Evolutionary conservation across 2,888 invertebrate genomes (phyloP), one percentile per base, ranked within the genome.

Genomic region (Drosophila ustulata): DNA sequence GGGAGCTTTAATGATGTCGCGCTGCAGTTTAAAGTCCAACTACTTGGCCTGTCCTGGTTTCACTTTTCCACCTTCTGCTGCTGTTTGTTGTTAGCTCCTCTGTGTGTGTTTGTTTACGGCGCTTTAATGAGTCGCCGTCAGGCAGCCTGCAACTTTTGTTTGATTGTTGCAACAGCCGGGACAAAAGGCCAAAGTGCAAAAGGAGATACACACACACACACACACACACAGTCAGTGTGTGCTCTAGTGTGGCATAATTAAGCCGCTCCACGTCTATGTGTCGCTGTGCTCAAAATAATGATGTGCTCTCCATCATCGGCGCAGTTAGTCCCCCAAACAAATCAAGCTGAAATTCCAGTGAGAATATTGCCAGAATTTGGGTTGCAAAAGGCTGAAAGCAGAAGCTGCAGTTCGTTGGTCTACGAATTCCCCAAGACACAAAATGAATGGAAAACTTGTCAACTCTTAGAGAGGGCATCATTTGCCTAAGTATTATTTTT

Each of bases 1-100:
- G 37, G 37, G n/a, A 1, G 41, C 81, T 80, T 86, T 79, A 79
- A 76, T 74, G 71, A 82, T 66, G 82, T 53, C 61, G 51, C 58
- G 46, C 61, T 66, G 82, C 76, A 75, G 69, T 75, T 84, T 78
- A 68, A 84, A 75, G 75, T 66, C 57, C 50, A 59, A 52, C 47
- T 43, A 50, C 66, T 66, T 56, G 52, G 41, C 59, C 8, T 61
- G 71, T 46, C 47, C 50, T 43, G 43, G 61, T 37, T 43, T 25
- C 23, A 13, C 18, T 28, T 30, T 1, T 47, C 41, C 47, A 39
- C 39, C 39, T 62, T n/a, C 7, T n/a, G 26, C 7, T 9, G 26
- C 13, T 55, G 3, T 8, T 39, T 41, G 25, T 51, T 18, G 39
- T 41, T 13, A 3, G 39, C 39, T 41, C 2, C 2, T 23, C 7